These are phyloP conservation scores for Acestrorhynchus altus DNA, from an alignment of 2,797 vertebrate genomes.

Conservation along the genomic window DNA sequence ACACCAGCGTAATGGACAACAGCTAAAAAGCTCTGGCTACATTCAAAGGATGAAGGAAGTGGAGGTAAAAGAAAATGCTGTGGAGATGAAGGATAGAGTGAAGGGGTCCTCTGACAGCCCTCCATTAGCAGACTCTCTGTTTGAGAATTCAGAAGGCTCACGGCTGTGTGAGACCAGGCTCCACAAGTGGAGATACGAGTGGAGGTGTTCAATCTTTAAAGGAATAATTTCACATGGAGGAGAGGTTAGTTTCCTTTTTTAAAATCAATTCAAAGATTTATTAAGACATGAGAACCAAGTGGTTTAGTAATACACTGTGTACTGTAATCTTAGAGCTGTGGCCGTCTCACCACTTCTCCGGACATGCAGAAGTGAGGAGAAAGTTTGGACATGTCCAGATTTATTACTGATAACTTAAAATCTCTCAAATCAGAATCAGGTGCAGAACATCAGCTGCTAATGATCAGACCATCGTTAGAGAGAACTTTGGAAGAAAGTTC, in stretches of 20 bases:
- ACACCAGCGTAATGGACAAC: constrained; percentile 54
- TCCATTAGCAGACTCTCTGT: constrained; percentile 49
- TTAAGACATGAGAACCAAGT: neutral
- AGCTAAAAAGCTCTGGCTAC: constrained; percentile 31
- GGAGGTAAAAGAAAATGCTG: constrained; percentile 15
- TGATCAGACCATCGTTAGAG: no score
- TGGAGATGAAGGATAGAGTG: constrained; percentile 29
- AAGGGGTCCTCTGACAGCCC: constrained; percentile 52
- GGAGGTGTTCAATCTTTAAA: constrained; percentile 4
- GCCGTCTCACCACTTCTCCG: no score
- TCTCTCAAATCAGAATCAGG: no score
- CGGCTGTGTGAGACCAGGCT: constrained; percentile 19
- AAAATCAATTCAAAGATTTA: neutral
- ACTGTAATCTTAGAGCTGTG: neutral
- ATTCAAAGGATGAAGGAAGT: constrained; percentile 35
- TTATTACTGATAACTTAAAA: no score
- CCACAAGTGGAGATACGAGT: constrained; percentile 20
- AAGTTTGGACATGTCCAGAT: no score
- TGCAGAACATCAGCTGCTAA: no score
- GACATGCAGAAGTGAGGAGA: no score
- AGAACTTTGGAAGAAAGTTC: no score
- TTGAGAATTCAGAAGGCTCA: constrained; percentile 27
- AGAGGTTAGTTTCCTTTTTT: neutral
- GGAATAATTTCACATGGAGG: neutral
- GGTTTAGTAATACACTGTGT: neutral